Percentiles rank a stretch among this genome's conserved stretches.
phyloP scores from a whole-genome alignment of 2,113 vertebrate genomes.

The Menidia beryllina region DNA sequence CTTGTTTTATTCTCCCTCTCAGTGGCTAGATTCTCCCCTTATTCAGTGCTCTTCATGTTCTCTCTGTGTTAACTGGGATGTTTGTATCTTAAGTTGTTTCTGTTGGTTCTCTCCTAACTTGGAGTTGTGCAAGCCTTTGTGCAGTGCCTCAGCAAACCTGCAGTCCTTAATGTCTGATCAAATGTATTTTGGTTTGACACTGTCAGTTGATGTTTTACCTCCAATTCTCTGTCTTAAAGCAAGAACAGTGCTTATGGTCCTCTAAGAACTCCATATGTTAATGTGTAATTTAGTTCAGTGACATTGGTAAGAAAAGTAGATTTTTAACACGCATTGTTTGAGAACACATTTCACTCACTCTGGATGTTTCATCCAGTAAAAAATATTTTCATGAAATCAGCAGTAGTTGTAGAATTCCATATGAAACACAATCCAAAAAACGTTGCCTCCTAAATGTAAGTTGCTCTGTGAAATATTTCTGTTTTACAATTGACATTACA shows the following conservation, averaged over 20 bases:
- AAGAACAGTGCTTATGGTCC: not conserved
- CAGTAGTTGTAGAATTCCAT: not conserved
- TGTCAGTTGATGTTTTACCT: constrained; percentile 48
- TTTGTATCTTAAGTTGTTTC: constrained; percentile 27
- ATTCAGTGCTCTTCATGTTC: constrained; percentile 39
- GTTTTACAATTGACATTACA: not conserved
- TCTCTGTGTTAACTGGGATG: constrained; percentile 29
- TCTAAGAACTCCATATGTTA: constrained; percentile 25
- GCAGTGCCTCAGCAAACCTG: constrained; percentile 4
- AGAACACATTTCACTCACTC: constrained; percentile 3
- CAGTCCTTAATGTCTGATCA: constrained; percentile 20
- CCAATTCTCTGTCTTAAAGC: constrained; percentile 3
- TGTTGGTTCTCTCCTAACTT: constrained; percentile 16
- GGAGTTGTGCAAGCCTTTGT: constrained; percentile 17
- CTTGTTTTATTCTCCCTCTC: constrained; percentile 57
- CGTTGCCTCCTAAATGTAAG: not conserved
- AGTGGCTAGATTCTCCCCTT: constrained; percentile 37
- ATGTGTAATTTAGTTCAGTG: constrained; percentile 21
- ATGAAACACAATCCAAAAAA: constrained; percentile 6
- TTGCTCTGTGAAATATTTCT: constrained; percentile 1
- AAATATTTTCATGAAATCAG: not conserved
- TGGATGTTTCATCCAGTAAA: constrained; percentile 8
- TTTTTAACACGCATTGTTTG: constrained; percentile 1
- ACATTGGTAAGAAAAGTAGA: constrained; percentile 2
- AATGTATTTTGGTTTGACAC: constrained; percentile 8